phyloP scores from a whole-genome alignment of 2,113 vertebrate species.

The Gavia stellata region DNA sequence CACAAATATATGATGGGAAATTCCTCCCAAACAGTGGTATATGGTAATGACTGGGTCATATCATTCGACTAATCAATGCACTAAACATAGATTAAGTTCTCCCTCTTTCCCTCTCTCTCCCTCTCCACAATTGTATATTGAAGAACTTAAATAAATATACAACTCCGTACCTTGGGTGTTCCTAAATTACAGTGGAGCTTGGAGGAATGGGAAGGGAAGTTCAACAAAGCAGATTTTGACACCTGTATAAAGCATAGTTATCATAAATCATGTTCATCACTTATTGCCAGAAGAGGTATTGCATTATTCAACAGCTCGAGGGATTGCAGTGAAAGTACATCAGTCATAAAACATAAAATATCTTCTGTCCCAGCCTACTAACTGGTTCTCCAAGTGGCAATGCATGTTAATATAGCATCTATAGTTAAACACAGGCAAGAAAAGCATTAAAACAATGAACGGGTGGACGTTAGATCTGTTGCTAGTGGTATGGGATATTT shows the following conservation, averaged over 20 bases:
- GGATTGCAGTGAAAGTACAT: background rate
- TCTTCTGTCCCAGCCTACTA: conserved; percentile 4
- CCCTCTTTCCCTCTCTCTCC: background rate
- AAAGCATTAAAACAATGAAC: background rate
- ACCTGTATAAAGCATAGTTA: conserved; percentile 32
- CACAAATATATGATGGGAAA: background rate
- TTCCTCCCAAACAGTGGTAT: background rate
- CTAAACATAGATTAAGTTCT: background rate
- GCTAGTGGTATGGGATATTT: background rate
- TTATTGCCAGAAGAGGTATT: conserved; percentile 25
- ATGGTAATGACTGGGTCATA: conserved; percentile 14
- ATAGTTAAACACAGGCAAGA: background rate
- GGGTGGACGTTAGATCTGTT: background rate
- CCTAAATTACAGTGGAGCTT: conserved; percentile 25
- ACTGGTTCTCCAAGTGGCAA: conserved; percentile 29
- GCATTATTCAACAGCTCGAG: conserved; percentile 12
- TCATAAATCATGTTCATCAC: conserved; percentile 29
- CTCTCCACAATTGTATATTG: background rate
- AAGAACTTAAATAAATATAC: conserved; percentile 38
- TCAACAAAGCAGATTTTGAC: conserved; percentile 37
- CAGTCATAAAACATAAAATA: conserved; percentile 22
- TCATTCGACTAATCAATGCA: conserved; percentile 7
- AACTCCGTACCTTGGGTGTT: conserved; percentile 11
- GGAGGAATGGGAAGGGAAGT: conserved; percentile 5
- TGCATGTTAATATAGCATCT: background rate